A percentile compares a stretch with the other conserved stretches of the same genome.
These are phyloP conservation scores for Morpho deidamia DNA, from an alignment of 2,888 invertebrate species.

Conservation along the genomic window DNA sequence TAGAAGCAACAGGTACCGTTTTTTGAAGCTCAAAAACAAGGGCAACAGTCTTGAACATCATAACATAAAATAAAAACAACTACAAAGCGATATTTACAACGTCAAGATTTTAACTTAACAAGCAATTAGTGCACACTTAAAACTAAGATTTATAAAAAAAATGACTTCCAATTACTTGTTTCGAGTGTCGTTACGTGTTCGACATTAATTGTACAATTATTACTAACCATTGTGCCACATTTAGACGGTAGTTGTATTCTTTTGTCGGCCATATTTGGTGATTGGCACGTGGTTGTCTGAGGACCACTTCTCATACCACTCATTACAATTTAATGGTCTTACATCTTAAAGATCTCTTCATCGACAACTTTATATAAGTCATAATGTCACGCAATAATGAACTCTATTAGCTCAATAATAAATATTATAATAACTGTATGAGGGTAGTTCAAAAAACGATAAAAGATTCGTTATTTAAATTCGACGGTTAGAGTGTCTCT, in stretches of 20 bases:
- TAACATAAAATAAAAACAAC: background rate
- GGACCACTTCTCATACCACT: slow-evolving; percentile 68
- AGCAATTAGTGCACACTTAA: slow-evolving; percentile 26
- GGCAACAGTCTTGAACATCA: background rate
- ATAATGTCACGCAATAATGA: slow-evolving; percentile 20
- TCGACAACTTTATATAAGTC: slow-evolving; percentile 30
- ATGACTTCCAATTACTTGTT: slow-evolving; percentile 64
- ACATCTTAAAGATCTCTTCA: slow-evolving; percentile 58
- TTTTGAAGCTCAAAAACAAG: no score
- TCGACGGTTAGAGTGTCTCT: slow-evolving; percentile 66
- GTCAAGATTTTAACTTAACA: slow-evolving; percentile 25
- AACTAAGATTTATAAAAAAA: slow-evolving; percentile 33
- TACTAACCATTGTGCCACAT: slow-evolving; percentile 63
- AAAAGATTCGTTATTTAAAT: slow-evolving; percentile 67
- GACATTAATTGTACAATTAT: slow-evolving; percentile 75
- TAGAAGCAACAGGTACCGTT: no score
- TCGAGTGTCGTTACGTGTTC: slow-evolving; percentile 59
- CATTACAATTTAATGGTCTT: slow-evolving; percentile 75
- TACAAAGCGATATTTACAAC: slow-evolving; percentile 2
- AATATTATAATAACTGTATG: slow-evolving; percentile 11
- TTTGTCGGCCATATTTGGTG: slow-evolving; percentile 46
- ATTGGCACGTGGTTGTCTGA: slow-evolving; percentile 71
- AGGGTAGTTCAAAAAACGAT: slow-evolving; percentile 31
- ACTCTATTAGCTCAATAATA: slow-evolving; percentile 26
- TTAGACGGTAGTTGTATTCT: slow-evolving; percentile 70